Base-by-base conservation (phyloP, 2,888 invertebrate species). In the Leptinotarsa haldemani region DNA sequence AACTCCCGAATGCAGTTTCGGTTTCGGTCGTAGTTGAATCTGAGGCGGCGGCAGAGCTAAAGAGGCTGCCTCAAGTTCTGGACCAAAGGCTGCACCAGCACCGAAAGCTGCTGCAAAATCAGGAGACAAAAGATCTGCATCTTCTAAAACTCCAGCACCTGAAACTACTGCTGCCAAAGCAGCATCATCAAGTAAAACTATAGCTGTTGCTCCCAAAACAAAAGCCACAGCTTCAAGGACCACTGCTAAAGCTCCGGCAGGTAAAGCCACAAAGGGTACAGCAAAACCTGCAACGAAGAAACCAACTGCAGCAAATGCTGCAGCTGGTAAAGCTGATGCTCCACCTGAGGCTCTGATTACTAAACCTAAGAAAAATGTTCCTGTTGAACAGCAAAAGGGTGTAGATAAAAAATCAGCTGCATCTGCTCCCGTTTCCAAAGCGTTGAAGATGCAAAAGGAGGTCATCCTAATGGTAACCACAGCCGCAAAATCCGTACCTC, bases 401-500 rank as follows among this genome's bases (percentile, higher is more conserved):
- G 89, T 88, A 69, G 90, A 89, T 79, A 85, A 87, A 74, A 86
- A 88, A 56, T 88, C 90, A 67, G 77, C 77, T 25, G 77, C 79
- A 30, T 74, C 80, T 61, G 77, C 79, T n/a, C 75, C 79, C 52
- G 90, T 95, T 77, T 90, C 92, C 69, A 95, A 95, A 85, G 97
- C 97, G 73, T 91, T 95, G 80, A 95, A 94, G 87, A 92, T 94
- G 20, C 96, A 95, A 87, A 94, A 93, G 83, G 96, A 96, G 93
- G 96, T 95, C 74, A 91, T 97, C 80, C 94, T 83, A 94, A 95
- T 90, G 96, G 96, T 83, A 96, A 95, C 73, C 91, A 96, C 72
- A 91, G 93, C 15, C 92, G 97, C 80, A 97, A 98, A 89, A 93
- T 99, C 83, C 94, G 99, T 86, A 98, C 96, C 58, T 94, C 95